Base-by-base conservation (phyloP, 1,140 invertebrate genomes). In the Sipha flava region DNA sequence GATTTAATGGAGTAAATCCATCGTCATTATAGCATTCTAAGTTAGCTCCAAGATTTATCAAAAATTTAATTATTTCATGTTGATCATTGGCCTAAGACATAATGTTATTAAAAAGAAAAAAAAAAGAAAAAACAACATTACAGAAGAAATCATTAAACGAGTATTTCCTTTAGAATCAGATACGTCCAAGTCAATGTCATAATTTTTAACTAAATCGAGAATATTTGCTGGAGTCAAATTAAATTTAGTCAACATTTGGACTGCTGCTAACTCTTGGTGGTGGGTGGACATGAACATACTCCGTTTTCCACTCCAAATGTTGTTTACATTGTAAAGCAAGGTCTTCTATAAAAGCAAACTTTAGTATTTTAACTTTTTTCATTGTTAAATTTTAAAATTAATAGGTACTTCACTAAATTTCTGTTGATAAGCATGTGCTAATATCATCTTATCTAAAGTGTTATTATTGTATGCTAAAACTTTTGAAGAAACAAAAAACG, bases 1-100 rank as follows among this genome's bases (percentile, higher is more conserved):
- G 31, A n/a, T 75, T 75, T 54, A 79, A 37, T 29, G 79, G 79
- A 66, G 79, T 79, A 79, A 79, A 66, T 14, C 79, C 79, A 23
- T 66, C 43, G 23, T 79, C 79, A 37, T 79, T 79, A 18, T 23
- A 79, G 12, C 57, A 49, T 23, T 79, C 62, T 49, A 79, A 16
- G n/a, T 66, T 37, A 47, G 79, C 79, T 21, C 62, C 79, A 12
- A 66, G 57, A 29, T 66, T 52, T 34, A 79, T 31, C 26, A 79
- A 21, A 10, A 31, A 47, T 23, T 79, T 16, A 31, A 79, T 79
- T 14, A 79, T 29, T 23, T 79, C 79, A 21, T 66, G 62, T 49
- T 66, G 57, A 31, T 79, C 62, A 14, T 49, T 66, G 5, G 43
- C 57, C 79, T 79, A 79, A 47, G 37, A 45, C n/a, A 49, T 14